These are phyloP conservation scores for Tangachromis dhanisi DNA, from an alignment of 2,113 vertebrate genomes.

Conservation along the genomic window DNA sequence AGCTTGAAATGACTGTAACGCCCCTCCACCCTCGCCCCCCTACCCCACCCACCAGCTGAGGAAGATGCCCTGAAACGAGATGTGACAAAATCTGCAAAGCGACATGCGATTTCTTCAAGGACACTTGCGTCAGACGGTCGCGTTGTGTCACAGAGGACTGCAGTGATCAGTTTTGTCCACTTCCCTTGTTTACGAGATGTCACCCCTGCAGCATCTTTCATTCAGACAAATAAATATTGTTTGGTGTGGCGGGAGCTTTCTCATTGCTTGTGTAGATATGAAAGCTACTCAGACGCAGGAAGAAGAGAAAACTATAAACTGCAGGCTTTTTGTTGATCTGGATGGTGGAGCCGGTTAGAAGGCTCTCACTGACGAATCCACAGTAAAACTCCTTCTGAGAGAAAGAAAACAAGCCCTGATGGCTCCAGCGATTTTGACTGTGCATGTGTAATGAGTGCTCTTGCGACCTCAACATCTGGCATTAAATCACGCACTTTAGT, in stretches of 20 bases:
- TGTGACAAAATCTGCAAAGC: conserved; percentile 2
- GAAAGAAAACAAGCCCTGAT: background rate
- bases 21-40: background rate
- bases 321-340: background rate
- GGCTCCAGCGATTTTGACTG: background rate
- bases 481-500: background rate
- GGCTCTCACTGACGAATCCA: background rate
- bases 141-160: background rate
- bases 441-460: conserved; percentile 6
- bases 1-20: background rate
- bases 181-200: background rate
- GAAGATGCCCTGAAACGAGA: background rate
- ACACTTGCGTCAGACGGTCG: background rate
- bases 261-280: background rate
- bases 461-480: background rate
- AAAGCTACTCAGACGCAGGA: background rate
- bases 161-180: background rate
- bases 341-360: background rate
- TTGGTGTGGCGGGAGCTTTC: background rate
- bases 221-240: background rate
- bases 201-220: background rate
- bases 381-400: background rate
- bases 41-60: background rate
- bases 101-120: background rate
- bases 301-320: background rate